Percentiles rank a stretch among this genome's conserved stretches.
These are phyloP conservation scores for Osmerus eperlanus DNA, from an alignment of 2,113 vertebrate species.

Conservation along the genomic window DNA sequence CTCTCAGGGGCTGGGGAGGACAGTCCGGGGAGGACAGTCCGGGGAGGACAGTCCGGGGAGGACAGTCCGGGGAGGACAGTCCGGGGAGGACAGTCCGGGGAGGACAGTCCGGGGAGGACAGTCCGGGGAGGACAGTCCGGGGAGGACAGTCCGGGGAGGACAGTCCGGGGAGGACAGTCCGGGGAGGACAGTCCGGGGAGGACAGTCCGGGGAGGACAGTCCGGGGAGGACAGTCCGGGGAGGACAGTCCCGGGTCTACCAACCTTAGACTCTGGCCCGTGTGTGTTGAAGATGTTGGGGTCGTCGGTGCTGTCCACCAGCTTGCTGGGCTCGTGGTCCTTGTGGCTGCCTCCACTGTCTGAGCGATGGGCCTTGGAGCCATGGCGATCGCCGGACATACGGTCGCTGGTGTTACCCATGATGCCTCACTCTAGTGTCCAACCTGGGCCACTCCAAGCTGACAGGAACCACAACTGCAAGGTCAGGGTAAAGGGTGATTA, in stretches of 20 bases:
- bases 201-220: neutral
- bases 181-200: too few relatives aligned
- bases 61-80: too few relatives aligned
- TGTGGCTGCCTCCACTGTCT: constrained; percentile 75
- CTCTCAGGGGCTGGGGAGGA: too few relatives aligned
- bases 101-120: too few relatives aligned
- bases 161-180: too few relatives aligned
- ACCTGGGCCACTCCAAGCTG: neutral
- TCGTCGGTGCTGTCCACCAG: constrained; percentile 97
- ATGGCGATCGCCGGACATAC: constrained; percentile 84
- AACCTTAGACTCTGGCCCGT: constrained; percentile 84
- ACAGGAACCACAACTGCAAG: neutral
- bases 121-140: too few relatives aligned
- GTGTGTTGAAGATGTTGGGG: constrained; percentile 89
- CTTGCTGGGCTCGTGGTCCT: constrained; percentile 85
- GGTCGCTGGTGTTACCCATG: constrained; percentile 96
- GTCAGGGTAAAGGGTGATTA: neutral
- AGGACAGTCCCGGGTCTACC: neutral
- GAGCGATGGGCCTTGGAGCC: constrained; percentile 84
- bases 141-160: too few relatives aligned
- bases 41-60: too few relatives aligned
- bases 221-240: too few relatives aligned
- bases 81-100: too few relatives aligned
- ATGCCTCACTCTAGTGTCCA: constrained; percentile 17
- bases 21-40: too few relatives aligned